phyloP scores from a whole-genome alignment of 2,888 invertebrate genomes.

The Encarsia formosa region DNA sequence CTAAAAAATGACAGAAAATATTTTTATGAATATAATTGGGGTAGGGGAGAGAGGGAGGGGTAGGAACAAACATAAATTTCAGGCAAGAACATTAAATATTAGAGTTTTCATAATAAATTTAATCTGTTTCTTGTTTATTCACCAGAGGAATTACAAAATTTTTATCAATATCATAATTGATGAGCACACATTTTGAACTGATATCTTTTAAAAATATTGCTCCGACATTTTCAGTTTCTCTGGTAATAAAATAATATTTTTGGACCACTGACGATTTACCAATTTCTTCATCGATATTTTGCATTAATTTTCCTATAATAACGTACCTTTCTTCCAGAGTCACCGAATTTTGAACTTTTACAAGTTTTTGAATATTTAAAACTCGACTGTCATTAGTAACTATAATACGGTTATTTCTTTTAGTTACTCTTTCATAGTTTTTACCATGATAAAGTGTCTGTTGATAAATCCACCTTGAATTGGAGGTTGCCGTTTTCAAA shows the following conservation, averaged over 20 bases:
- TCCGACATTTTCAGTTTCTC: neutral
- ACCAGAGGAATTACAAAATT: neutral
- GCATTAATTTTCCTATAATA: neutral
- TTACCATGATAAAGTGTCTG: neutral
- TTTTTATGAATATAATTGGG: too few species aligned
- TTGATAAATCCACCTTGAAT: neutral
- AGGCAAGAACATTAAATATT: too few species aligned
- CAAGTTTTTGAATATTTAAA: neutral
- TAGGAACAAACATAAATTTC: too few species aligned
- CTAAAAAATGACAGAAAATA: too few species aligned
- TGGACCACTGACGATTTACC: too few species aligned
- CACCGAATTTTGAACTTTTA: neutral
- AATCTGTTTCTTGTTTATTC: constrained; percentile 1
- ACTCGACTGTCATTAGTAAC: neutral
- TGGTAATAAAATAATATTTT: neutral
- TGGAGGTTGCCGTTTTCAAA: neutral
- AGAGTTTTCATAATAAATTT: too few species aligned
- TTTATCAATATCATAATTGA: neutral
- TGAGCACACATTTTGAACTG: neutral
- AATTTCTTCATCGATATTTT: neutral
- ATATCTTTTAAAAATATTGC: neutral
- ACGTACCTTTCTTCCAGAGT: neutral
- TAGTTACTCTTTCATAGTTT: neutral
- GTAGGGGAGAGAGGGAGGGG: too few species aligned
- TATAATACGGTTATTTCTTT: constrained; percentile 1